A percentile compares a stretch with the other conserved stretches of the same genome.
Conservation (phyloP, 2,888 invertebrate genomes). For the Eumacrocentrus americanus region DNA sequence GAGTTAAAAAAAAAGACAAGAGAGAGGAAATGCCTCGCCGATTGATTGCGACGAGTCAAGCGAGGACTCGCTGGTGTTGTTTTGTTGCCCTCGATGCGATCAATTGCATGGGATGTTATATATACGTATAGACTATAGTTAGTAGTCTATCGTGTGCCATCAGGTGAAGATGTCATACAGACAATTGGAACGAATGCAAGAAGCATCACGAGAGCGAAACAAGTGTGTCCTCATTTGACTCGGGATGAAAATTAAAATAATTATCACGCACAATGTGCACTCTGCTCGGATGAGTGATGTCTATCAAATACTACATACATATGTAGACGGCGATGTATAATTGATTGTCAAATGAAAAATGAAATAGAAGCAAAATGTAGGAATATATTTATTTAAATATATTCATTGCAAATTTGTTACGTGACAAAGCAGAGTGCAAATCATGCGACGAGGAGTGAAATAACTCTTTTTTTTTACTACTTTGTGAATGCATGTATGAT, state of each 20-base stretch:
- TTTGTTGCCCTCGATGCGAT: conserved; percentile 20
- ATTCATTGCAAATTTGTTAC: background rate
- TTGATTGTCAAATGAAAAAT: conserved; percentile 1
- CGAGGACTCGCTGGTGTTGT: conserved; percentile 30
- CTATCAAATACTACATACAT: too few species aligned
- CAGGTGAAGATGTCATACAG: too few species aligned
- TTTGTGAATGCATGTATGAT: conserved; percentile 41
- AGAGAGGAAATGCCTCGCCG: conserved; percentile 29
- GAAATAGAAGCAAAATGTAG: background rate
- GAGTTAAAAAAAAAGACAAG: conserved; percentile 21
- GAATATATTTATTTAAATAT: background rate
- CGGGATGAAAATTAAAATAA: conserved; percentile 46
- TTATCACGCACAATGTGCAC: conserved; percentile 46
- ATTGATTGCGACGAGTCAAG: conserved; percentile 32
- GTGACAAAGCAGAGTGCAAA: conserved; percentile 44
- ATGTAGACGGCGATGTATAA: conserved; percentile 4
- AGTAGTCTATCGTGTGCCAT: too few species aligned
- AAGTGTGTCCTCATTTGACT: conserved; percentile 4
- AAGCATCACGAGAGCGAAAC: background rate
- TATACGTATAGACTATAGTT: too few species aligned
- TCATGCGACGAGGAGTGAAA: conserved; percentile 44
- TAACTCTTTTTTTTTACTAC: background rate
- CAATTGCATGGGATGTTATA: conserved; percentile 22
- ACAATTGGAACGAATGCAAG: background rate
- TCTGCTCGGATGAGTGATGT: conserved; percentile 42